A percentile compares a stretch with the other conserved stretches of the same genome.
phyloP scores from a whole-genome alignment of 2,888 invertebrate genomes.

The Calliopum simillimum region DNA sequence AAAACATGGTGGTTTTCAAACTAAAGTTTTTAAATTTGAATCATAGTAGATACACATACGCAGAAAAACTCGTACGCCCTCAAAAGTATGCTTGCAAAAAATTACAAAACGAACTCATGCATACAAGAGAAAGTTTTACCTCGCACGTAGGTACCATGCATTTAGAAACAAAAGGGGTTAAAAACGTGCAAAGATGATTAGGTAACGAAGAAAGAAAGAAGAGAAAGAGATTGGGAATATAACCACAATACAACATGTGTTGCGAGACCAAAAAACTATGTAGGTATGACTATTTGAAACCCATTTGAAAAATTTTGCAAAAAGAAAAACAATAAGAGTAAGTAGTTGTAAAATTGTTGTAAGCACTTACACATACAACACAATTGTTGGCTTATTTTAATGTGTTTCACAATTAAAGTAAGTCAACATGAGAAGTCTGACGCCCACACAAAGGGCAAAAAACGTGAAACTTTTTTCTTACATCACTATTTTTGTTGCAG shows the following conservation, averaged over 20 bases:
- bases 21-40: too few species aligned
- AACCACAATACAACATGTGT: too few species aligned
- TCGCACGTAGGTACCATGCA: background rate
- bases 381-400: background rate
- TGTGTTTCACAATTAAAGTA: conserved; percentile 20
- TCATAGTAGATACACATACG: background rate
- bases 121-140: background rate
- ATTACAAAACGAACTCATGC: conserved; percentile 3
- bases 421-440: conserved; percentile 3
- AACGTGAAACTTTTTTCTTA: too few species aligned
- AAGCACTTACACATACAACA: background rate
- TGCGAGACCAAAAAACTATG: background rate
- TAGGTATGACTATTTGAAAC: background rate
- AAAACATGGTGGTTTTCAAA: background rate
- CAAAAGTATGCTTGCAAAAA: background rate
- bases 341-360: background rate
- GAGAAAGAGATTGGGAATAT: too few species aligned
- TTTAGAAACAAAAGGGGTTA: background rate
- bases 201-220: background rate
- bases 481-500: too few species aligned
- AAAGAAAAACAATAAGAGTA: background rate
- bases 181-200: background rate
- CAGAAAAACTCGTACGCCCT: background rate
- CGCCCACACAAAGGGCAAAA: background rate
- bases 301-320: conserved; percentile 11